phyloP scores from a whole-genome alignment of 2,797 vertebrate species.

The Arctocebus calabarensis region DNA sequence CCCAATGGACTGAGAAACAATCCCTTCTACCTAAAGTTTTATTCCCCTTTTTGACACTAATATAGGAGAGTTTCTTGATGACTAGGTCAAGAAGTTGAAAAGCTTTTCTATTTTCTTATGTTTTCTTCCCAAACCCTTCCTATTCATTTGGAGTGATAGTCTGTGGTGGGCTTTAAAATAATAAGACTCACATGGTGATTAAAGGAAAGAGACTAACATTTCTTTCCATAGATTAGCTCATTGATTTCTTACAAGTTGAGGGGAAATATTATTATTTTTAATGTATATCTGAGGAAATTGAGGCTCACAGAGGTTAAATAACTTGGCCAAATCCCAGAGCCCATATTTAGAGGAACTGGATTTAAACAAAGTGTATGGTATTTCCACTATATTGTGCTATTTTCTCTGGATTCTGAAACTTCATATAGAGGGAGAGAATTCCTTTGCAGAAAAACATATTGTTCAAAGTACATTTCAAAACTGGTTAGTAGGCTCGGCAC shows the following conservation, averaged over 20 bases:
- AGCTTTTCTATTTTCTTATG: not conserved
- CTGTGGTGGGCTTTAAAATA: not conserved
- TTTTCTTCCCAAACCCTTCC: not conserved
- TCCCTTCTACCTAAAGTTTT: conserved; percentile 5
- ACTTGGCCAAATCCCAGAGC: not conserved
- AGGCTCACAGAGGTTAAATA: not conserved
- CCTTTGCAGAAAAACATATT: conserved; percentile 9
- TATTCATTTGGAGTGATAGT: not conserved
- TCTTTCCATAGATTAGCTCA: conserved; percentile 33
- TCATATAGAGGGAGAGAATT: not conserved
- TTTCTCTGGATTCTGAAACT: not conserved
- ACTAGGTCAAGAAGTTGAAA: conserved; percentile 29
- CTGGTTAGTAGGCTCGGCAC: no score
- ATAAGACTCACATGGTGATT: not conserved
- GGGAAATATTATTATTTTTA: conserved; percentile 10
- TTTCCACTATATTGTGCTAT: not conserved
- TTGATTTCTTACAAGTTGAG: conserved; percentile 17
- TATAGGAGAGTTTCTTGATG: not conserved
- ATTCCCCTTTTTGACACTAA: conserved; percentile 3
- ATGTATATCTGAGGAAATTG: not conserved
- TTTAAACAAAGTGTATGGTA: not conserved
- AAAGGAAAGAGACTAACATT: not conserved
- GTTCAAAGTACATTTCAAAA: conserved; percentile 5
- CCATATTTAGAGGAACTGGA: not conserved
- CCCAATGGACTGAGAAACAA: not conserved